These are phyloP conservation scores for Lacanobia wlatinum DNA, from an alignment of 2,888 invertebrate genomes.

Conservation along the genomic window DNA sequence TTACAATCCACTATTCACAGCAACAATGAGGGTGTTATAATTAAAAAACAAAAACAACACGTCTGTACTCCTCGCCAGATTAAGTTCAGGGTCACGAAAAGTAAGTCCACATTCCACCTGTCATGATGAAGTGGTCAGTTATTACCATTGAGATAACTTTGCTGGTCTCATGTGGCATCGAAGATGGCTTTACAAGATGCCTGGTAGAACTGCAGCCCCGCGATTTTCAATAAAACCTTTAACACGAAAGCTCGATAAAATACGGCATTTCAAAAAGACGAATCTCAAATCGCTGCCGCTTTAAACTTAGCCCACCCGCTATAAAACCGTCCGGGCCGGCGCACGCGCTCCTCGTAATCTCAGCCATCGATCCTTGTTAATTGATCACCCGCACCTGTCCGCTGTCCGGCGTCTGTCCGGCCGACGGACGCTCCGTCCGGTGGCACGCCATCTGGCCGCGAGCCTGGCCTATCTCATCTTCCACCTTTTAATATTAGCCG, in stretches of 20 bases:
- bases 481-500: constrained; percentile 67
- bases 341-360: constrained; percentile 82
- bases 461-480: constrained; percentile 70
- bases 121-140: not conserved
- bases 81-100: too few species aligned
- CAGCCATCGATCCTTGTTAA: constrained; percentile 84
- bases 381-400: constrained; percentile 86
- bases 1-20: too few species aligned
- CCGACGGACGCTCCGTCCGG: constrained; percentile 57
- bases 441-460: constrained; percentile 69
- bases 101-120: too few species aligned
- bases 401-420: constrained; percentile 56
- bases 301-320: constrained; percentile 3
- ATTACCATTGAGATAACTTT: not conserved
- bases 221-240: not conserved
- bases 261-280: too few species aligned
- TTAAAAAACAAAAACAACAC: too few species aligned
- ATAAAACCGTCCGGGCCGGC: constrained; percentile 58
- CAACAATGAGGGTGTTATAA: too few species aligned
- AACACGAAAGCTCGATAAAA: too few species aligned
- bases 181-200: not conserved
- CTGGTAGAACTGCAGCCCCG: not conserved
- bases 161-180: not conserved
- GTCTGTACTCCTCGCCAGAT: too few species aligned
- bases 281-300: constrained; percentile 27